Conservation (phyloP, 2,888 invertebrate species). For the Drosophila subquinaria region DNA sequence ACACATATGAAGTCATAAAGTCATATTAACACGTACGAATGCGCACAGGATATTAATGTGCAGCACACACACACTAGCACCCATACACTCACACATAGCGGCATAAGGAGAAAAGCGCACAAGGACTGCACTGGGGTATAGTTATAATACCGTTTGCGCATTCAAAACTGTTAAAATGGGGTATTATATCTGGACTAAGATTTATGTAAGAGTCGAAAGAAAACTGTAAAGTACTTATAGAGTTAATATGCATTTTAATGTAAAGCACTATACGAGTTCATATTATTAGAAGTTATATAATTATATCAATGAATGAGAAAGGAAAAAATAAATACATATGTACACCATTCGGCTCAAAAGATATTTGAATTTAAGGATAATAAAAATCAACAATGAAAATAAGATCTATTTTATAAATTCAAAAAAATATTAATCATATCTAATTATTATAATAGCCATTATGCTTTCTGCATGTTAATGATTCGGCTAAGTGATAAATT, state of each 20-base stretch:
- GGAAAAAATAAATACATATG: no score
- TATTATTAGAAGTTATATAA: not conserved
- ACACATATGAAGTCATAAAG: slow-evolving; percentile 84
- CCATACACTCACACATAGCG: slow-evolving; percentile 25
- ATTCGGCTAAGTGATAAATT: no score
- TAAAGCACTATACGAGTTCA: not conserved
- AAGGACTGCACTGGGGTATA: slow-evolving; percentile 25
- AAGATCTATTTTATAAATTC: not conserved
- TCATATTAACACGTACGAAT: slow-evolving; percentile 85
- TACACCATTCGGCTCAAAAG: no score
- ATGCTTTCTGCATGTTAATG: no score
- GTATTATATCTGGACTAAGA: not conserved
- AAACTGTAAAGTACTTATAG: not conserved
- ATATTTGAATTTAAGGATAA: no score
- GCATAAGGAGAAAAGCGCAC: slow-evolving; percentile 9
- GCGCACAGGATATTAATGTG: slow-evolving; percentile 84
- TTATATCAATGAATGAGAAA: no score
- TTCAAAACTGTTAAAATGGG: not conserved
- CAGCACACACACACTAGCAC: slow-evolving; percentile 50
- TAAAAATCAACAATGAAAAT: no score
- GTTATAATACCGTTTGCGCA: slow-evolving; percentile 4
- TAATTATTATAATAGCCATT: no score
- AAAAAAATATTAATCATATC: no score
- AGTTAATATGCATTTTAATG: not conserved
- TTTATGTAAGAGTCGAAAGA: not conserved